Conservation (phyloP, 1,140 invertebrate genomes). For the Drosophila punjabiensis region DNA sequence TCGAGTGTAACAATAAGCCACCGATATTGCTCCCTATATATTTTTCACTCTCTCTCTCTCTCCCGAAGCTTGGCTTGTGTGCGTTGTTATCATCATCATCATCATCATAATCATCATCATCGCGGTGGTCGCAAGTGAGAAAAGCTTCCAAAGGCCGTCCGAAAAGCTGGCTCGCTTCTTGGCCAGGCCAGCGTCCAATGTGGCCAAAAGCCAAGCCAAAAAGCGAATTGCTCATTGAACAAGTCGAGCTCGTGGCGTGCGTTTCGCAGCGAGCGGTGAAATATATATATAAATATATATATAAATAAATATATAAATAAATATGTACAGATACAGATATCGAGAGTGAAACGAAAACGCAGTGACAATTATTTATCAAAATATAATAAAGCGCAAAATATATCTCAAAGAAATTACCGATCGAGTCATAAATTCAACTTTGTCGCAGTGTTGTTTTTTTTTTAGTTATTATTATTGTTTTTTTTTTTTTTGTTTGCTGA, state of each 20-base stretch:
- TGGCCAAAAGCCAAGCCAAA: constrained; percentile 35
- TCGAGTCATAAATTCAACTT: constrained; percentile 22
- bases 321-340: neutral
- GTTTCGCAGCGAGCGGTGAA: constrained; percentile 62
- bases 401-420: constrained; percentile 9
- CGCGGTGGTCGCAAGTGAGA: constrained; percentile 12
- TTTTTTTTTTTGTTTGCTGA: constrained; percentile 32
- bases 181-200: constrained; percentile 34
- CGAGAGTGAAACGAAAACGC: constrained; percentile 40
- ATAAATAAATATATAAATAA: constrained; percentile 5
- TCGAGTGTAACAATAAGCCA: constrained; percentile 19
- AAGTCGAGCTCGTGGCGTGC: constrained; percentile 78
- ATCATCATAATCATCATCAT: constrained; percentile 14
- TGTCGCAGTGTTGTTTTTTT: constrained; percentile 21
- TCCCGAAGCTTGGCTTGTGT: constrained; percentile 14
- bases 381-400: neutral
- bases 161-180: constrained; percentile 26
- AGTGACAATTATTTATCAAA: constrained; percentile 14
- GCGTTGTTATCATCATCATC: constrained; percentile 26
- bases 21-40: constrained; percentile 14
- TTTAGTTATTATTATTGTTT: constrained; percentile 21
- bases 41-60: constrained; percentile 11
- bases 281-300: constrained; percentile 1
- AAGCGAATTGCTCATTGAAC: constrained; percentile 75
- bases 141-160: constrained; percentile 42